phyloP scores from a whole-genome alignment of 2,113 vertebrate species.

The Passer montanus region DNA sequence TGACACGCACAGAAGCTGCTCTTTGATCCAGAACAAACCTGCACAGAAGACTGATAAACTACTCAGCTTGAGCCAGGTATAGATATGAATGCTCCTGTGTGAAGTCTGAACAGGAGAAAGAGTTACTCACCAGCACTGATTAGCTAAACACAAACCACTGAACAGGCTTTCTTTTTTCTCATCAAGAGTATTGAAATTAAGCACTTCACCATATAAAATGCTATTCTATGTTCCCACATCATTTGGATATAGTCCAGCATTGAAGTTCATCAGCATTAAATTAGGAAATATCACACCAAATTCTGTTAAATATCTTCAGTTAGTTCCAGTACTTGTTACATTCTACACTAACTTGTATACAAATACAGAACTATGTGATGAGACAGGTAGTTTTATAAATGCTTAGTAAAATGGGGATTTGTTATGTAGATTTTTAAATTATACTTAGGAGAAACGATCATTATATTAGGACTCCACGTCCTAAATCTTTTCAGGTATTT shows the following conservation, averaged over 20 bases:
- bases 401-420: neutral
- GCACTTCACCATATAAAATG: neutral
- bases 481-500: neutral
- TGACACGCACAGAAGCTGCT: neutral
- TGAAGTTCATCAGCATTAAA: neutral
- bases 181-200: neutral
- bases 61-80: rapidly evolving
- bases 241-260: neutral
- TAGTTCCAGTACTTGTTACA: neutral
- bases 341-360: neutral
- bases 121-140: neutral
- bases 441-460: neutral
- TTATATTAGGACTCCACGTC: neutral
- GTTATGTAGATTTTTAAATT: no score
- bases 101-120: neutral
- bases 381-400: neutral
- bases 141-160: neutral
- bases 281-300: neutral
- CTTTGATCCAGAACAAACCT: neutral
- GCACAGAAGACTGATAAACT: neutral
- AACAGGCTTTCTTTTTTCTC: neutral
- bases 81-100: rapidly evolving
- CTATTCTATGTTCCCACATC: neutral
- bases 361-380: neutral
- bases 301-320: neutral